These are phyloP conservation scores for Netta rufina DNA, from an alignment of 2,797 vertebrate genomes.

Conservation along the genomic window DNA sequence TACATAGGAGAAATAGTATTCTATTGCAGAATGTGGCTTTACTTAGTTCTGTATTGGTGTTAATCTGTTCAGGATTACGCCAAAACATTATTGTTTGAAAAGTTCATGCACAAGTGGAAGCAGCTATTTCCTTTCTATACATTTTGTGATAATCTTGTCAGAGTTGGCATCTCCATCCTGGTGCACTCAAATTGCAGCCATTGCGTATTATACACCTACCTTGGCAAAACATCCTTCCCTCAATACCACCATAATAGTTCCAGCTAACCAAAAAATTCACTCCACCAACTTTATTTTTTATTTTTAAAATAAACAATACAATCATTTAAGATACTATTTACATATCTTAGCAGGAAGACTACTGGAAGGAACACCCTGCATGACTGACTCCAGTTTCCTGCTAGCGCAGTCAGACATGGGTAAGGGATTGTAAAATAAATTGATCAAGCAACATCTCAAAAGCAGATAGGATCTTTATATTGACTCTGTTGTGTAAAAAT, in stretches of 20 bases:
- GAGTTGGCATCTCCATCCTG: slow-evolving; percentile 16
- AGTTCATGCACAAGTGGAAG: neutral
- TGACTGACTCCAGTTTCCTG: slow-evolving; percentile 11
- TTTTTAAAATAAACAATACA: slow-evolving; percentile 30
- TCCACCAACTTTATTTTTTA: neutral
- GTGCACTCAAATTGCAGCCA: slow-evolving; percentile 8
- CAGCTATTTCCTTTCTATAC: neutral
- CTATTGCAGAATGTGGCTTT: neutral
- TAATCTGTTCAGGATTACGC: neutral
- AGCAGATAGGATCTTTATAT: neutral
- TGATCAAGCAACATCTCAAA: slow-evolving; percentile 13
- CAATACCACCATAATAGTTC: neutral
- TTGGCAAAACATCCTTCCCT: neutral
- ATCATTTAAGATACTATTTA: slow-evolving; percentile 48
- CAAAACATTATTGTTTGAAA: neutral
- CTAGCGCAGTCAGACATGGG: neutral
- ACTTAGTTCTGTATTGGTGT: rapidly evolving
- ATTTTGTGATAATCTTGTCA: neutral
- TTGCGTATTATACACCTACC: neutral
- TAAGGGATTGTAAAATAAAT: slow-evolving; percentile 9
- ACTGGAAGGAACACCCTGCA: slow-evolving; percentile 1
- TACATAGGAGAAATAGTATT: neutral
- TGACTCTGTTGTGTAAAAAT: neutral
- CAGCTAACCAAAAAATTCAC: slow-evolving; percentile 19
- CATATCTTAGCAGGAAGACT: neutral